Evolutionary conservation across 92 coral and sea anemone species (phyloP).

Genomic region (Zoanthus gigantus): DNA sequence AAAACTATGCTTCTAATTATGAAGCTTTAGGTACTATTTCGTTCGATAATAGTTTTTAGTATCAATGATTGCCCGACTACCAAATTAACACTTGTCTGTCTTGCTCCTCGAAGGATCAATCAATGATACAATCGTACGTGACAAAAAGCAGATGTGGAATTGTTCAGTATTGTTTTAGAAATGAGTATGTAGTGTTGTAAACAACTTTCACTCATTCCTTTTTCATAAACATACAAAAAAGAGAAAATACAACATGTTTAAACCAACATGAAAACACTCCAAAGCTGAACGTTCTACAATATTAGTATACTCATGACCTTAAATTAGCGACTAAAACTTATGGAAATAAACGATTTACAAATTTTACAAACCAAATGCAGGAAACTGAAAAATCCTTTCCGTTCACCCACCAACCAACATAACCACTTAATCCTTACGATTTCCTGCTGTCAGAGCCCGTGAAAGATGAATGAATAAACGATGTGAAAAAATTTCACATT

Average conservation of each 20-base stretch:
- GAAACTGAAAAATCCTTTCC: constrained; percentile 28
- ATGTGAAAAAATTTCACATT: constrained; percentile 11
- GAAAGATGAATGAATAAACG: constrained; percentile 6
- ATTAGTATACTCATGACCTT: background rate
- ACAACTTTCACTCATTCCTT: background rate
- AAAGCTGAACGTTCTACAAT: background rate
- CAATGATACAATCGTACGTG: constrained; percentile 1
- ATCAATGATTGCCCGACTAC: constrained; percentile 15
- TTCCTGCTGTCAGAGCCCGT: constrained; percentile 23
- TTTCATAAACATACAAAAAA: background rate
- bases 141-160: constrained; percentile 3
- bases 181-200: background rate
- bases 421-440: constrained; percentile 24
- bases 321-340: background rate
- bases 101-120: background rate
- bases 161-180: background rate
- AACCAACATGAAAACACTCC: background rate
- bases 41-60: background rate
- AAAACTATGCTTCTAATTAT: background rate
- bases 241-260: background rate
- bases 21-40: background rate
- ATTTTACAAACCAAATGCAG: constrained; percentile 31
- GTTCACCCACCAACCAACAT: constrained; percentile 18
- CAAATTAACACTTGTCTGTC: background rate
- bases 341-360: background rate